Evolutionary conservation across 2,113 vertebrate species (phyloP), one percentile per base, ranked within the genome.

Genomic region (Paracanthobrama guichenoti): DNA sequence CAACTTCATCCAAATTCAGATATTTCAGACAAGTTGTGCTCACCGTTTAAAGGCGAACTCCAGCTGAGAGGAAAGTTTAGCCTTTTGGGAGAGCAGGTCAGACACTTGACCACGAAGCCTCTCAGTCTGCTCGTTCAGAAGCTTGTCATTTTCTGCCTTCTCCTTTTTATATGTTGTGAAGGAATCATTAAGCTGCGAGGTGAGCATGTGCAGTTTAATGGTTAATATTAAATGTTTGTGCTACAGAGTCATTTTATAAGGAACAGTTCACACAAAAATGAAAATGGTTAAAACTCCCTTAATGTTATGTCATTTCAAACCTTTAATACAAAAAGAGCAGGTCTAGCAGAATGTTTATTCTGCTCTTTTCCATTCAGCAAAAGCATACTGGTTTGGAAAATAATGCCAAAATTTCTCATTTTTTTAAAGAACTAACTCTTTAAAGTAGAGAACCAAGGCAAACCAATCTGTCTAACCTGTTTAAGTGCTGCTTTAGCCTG

Each of bases 41-140:
- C 91, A 99, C 98, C 97, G 94, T 91, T 97, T 99, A 86, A 95
- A 96, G 83, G 96, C 95, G 90, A 99, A 99, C 85, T 99, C 97
- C 14, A 98, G 93, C 60, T 98, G 97, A 0, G 97, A 97, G 22
- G 96, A 95, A 50, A 98, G 93, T 89, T 96, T 98, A 73, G 97
- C 96, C 13, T 95, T 96, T 83, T 97, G 96, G 64, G 96, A 97
- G n/a, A 94, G 93, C 59, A 98, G 86, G 42, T 98, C 96, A 16
- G 96, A 95, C 81, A 98, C 93, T 91, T 98, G 96, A 46, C 94
- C 95, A 86, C 97, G 96, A 84, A 99, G 94, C 81, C 95, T 96
- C 75, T 99, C 98, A n/a, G 96, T 96, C 12, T 97, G 96, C 55
- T 99, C 97, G 66, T 96, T 98, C 79, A 97, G 87, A 83, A 98